A percentile compares a stretch with the other conserved stretches of the same genome.
These are phyloP conservation scores for Crocodylus rhombifer DNA, from an alignment of 2,797 vertebrate species.

Conservation along the genomic window DNA sequence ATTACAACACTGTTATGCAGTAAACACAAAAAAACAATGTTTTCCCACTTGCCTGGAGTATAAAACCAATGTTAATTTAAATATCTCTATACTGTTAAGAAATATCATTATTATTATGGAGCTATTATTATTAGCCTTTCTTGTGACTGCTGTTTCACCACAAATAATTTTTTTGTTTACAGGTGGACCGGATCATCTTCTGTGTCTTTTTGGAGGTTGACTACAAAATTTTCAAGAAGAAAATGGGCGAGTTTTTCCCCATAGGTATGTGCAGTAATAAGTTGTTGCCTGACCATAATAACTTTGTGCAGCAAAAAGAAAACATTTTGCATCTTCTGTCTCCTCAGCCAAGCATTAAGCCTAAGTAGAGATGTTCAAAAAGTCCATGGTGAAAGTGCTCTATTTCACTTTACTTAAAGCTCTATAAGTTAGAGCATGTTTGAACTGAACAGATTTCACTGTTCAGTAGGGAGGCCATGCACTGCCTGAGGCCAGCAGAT, in stretches of 20 bases:
- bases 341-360: background rate
- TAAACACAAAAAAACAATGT: conserved; percentile 38
- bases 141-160: conserved; percentile 11
- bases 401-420: no score
- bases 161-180: conserved; percentile 69
- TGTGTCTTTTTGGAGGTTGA: conserved; percentile 98
- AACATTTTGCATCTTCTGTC: background rate
- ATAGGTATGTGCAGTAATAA: conserved; percentile 84
- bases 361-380: no score
- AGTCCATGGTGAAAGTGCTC: no score
- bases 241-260: conserved; percentile 92
- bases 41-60: conserved; percentile 28
- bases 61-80: background rate
- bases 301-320: background rate
- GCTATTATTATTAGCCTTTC: background rate
- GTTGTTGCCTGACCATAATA: conserved; percentile 4
- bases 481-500: no score
- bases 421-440: no score
- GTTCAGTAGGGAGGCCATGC: no score
- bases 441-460: no score
- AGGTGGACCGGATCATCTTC: conserved; percentile 98
- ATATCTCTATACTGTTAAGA: conserved; percentile 6
- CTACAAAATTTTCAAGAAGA: conserved; percentile 97
- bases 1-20: conserved; percentile 38
- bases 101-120: background rate